Evolutionary conservation across 37 sponge, comb jelly and placozoan genomes (phyloP).

Genomic region (Ianthella basta): DNA sequence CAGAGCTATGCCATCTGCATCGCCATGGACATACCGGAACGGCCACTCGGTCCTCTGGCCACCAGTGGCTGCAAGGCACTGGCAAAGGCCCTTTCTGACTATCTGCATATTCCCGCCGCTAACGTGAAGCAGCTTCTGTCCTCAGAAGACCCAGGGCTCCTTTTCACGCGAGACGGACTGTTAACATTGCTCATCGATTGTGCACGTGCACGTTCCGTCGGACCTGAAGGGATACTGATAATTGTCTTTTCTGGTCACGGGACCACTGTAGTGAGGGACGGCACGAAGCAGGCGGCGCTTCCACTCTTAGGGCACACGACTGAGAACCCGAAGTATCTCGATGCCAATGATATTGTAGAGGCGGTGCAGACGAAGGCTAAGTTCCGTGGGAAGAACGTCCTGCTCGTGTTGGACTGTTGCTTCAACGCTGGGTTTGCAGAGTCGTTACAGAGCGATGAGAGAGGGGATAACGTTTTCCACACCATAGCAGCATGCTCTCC

Average conservation of each 20-base stretch:
- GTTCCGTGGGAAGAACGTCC: constrained; percentile 16
- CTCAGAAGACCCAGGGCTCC: neutral
- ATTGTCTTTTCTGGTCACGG: constrained; percentile 23
- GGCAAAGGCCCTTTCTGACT: neutral
- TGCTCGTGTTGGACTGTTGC: constrained; percentile 26
- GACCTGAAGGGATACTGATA: neutral
- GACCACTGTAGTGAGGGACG: neutral
- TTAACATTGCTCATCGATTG: constrained; percentile 1
- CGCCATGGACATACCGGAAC: constrained; percentile 8
- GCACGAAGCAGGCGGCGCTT: constrained; percentile 4
- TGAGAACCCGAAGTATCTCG: neutral
- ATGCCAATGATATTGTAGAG: neutral
- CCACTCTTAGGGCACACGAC: neutral
- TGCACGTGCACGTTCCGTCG: constrained; percentile 5
- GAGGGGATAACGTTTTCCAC: neutral
- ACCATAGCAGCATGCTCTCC: constrained; percentile 16
- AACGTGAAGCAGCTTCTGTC: neutral
- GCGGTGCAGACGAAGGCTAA: neutral
- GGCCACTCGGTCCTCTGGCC: neutral
- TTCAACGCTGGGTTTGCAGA: constrained; percentile 16
- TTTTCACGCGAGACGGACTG: neutral
- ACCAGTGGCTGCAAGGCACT: neutral
- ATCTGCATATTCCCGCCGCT: neutral
- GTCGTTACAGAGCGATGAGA: neutral
- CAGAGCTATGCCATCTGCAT: constrained; percentile 22